Percentiles rank a stretch among this genome's conserved stretches.
Conservation (phyloP, 2,888 invertebrate species). For the Hoplodrina blanda region DNA sequence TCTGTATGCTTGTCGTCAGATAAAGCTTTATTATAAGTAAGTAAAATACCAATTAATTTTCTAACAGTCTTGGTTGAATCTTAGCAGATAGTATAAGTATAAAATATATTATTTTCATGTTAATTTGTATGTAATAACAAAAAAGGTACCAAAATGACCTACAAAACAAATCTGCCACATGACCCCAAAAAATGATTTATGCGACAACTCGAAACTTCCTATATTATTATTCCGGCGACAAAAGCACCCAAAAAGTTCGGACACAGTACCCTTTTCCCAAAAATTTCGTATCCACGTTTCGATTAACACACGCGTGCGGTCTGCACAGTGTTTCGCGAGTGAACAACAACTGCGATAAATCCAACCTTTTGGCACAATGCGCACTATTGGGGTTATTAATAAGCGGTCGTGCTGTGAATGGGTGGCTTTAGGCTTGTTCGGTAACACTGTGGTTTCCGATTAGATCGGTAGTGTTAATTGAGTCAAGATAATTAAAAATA, state of each 20-base stretch:
- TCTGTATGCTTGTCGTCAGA: too few species aligned
- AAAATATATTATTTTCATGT: not conserved
- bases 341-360: conserved; percentile 75
- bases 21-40: too few species aligned
- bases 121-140: not conserved
- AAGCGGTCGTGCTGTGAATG: conserved; percentile 70
- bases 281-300: conserved; percentile 49
- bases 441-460: conserved; percentile 42
- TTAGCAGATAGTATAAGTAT: too few species aligned
- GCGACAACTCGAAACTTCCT: conserved; percentile 21
- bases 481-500: not conserved
- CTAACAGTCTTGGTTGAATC: too few species aligned
- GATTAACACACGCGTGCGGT: conserved; percentile 33
- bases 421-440: conserved; percentile 52
- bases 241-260: conserved; percentile 43
- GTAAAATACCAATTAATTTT: too few species aligned
- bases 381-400: conserved; percentile 74
- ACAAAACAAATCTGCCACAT: not conserved
- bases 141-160: not conserved
- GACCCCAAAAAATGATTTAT: conserved; percentile 39
- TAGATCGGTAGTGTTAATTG: conserved; percentile 36
- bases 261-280: conserved; percentile 28
- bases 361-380: conserved; percentile 71
- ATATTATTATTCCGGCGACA: conserved; percentile 50
- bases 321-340: conserved; percentile 53